Evolutionary conservation across 2,888 invertebrate species (phyloP), one percentile per base, ranked within the genome.

Genomic region (Macrosiphum euphorbiae): DNA sequence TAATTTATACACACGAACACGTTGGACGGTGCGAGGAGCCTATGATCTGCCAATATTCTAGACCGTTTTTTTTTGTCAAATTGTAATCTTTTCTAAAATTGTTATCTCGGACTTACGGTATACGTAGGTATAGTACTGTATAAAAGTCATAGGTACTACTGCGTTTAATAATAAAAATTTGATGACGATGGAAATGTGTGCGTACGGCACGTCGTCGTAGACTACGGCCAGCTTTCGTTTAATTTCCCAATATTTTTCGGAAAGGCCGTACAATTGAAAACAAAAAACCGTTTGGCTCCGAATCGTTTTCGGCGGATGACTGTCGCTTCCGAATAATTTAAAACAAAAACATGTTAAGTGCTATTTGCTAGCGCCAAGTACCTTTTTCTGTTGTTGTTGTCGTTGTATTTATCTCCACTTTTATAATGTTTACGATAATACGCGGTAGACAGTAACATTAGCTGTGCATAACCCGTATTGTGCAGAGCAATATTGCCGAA

Each of bases 281-380:
- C 26, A 78, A 78, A 55, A 78, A 78, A 78, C 78, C 8, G 78
- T 78, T 78, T 78, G 78, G 78, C 35, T 78, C 78, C 78, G 78
- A 78, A 78, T 78, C 35, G 78, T 78, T 78, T 78, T 78, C 78
- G 78, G 78, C 20, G 35, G 78, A 78, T 78, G 78, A 78, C 78
- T 35, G 78, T 78, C 35, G 78, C 78, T 78, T 78, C 35, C 78
- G 8, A 78, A 78, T 78, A 78, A 78, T 78, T 78, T 78, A 67
- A 67, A 67, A 67, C 67, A 16, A 67, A 67, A 67, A 67, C 67
- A 67, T 67, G 67, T n/a, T 35, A 67, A 67, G n/a, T 67, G 67
- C 67, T 35, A 67, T 67, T 67, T 35, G 35, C 35, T 16, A 16
- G 67, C 35, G 67, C 67, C 67, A 67, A 67, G 67, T 67, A 35